Evolutionary conservation across 1,140 invertebrate genomes (phyloP).

Genomic region (Achatina immaculata): DNA sequence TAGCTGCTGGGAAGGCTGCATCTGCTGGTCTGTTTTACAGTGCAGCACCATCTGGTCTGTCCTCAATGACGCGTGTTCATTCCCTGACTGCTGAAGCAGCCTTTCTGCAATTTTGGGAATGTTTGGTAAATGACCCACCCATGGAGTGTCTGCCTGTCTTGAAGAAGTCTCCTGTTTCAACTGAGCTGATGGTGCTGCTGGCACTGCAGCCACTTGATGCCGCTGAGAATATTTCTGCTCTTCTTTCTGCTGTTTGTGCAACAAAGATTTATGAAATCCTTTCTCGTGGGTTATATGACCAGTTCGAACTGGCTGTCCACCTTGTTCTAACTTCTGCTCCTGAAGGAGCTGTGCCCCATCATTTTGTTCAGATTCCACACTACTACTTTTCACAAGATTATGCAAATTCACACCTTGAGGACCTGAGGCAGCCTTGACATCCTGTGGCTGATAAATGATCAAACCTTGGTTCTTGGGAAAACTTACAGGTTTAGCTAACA

Average conservation of each 20-base stretch:
- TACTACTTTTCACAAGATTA: neutral
- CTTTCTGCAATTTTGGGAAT: slow-evolving; percentile 28
- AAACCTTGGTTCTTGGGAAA: slow-evolving; percentile 16
- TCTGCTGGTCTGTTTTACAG: neutral
- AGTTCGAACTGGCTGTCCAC: neutral
- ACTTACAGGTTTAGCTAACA: neutral
- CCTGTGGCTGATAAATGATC: slow-evolving; percentile 5
- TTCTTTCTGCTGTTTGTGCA: neutral
- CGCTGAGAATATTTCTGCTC: neutral
- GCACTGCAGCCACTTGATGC: neutral
- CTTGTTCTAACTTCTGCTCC: neutral
- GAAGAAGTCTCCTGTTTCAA: neutral
- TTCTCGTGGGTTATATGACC: neutral
- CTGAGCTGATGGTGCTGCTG: neutral
- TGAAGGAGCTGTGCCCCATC: neutral
- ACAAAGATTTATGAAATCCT: neutral
- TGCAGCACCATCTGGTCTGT: neutral
- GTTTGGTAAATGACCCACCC: neutral
- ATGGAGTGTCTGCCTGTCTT: neutral
- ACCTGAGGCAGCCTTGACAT: neutral
- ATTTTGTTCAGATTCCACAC: neutral
- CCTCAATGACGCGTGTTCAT: slow-evolving; percentile 5
- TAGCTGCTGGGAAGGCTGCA: neutral
- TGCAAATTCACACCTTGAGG: neutral
- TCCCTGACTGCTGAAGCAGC: slow-evolving; percentile 20